Conservation (phyloP, 1,140 invertebrate species). For the Protaetia brevitarsis region DNA sequence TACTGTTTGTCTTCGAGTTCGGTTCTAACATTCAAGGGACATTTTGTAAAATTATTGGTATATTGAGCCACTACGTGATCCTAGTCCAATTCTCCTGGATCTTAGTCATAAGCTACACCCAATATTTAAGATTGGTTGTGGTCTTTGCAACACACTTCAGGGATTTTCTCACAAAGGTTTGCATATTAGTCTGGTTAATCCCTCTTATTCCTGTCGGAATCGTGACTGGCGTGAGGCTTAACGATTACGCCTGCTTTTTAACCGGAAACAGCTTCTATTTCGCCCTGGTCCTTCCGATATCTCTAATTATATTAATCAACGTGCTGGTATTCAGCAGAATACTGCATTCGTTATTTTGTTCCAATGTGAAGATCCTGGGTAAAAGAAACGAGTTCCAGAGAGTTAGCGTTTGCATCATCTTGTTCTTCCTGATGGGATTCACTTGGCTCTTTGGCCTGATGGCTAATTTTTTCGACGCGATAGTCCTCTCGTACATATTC, state of each 20-base stretch:
- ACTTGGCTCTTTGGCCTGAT: constrained; percentile 2
- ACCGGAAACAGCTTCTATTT: neutral
- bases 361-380: neutral
- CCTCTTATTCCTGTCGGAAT: neutral
- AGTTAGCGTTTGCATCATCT: neutral
- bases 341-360: neutral
- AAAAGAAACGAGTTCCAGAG: neutral
- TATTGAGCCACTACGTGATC: neutral
- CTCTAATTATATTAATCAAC: neutral
- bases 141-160: neutral
- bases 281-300: neutral
- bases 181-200: neutral
- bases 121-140: neutral
- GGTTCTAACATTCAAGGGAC: neutral
- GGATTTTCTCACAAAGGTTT: neutral
- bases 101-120: neutral
- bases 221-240: neutral
- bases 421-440: constrained; percentile 16
- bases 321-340: neutral
- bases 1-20: neutral
- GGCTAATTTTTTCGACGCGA: neutral
- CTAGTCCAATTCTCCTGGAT: constrained; percentile 7
- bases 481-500: constrained; percentile 3
- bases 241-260: neutral
- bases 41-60: neutral